Percentiles rank a stretch among this genome's conserved stretches.
Conservation (phyloP, 2,797 vertebrate genomes). For the Parauchenoglanis ngamensis region DNA sequence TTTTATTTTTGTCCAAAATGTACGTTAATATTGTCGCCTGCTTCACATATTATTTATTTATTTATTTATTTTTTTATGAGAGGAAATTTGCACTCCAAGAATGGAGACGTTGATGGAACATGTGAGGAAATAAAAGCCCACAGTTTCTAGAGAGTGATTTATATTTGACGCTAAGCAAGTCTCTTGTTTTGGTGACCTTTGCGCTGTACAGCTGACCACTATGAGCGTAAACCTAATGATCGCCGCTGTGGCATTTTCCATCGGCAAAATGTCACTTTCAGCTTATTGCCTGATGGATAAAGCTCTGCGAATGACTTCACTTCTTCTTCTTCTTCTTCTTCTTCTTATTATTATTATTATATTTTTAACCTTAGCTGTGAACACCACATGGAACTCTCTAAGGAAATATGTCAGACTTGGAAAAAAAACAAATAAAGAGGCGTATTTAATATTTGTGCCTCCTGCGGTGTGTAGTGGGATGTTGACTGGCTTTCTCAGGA, state of each 20-base stretch:
- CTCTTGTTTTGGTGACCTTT: conserved; percentile 55
- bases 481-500: conserved; percentile 47
- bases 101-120: background rate
- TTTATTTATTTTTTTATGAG: background rate
- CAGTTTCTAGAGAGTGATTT: conserved; percentile 29
- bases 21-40: background rate
- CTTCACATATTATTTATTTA: background rate
- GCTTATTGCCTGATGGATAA: conserved; percentile 51
- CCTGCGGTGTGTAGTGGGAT: conserved; percentile 43
- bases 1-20: background rate
- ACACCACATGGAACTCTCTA: conserved; percentile 36
- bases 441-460: conserved; percentile 50
- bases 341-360: background rate
- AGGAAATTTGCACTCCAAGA: background rate
- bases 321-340: background rate
- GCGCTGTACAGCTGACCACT: conserved; percentile 46
- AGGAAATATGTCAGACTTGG: conserved; percentile 47
- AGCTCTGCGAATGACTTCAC: conserved; percentile 41
- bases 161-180: conserved; percentile 39
- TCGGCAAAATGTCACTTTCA: conserved; percentile 57
- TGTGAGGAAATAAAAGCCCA: background rate
- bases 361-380: conserved; percentile 48
- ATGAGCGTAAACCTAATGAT: conserved; percentile 52
- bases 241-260: conserved; percentile 53
- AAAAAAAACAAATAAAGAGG: background rate